These are phyloP conservation scores for Myodes glareolus DNA, from an alignment of 2,113 vertebrate species.

Conservation along the genomic window DNA sequence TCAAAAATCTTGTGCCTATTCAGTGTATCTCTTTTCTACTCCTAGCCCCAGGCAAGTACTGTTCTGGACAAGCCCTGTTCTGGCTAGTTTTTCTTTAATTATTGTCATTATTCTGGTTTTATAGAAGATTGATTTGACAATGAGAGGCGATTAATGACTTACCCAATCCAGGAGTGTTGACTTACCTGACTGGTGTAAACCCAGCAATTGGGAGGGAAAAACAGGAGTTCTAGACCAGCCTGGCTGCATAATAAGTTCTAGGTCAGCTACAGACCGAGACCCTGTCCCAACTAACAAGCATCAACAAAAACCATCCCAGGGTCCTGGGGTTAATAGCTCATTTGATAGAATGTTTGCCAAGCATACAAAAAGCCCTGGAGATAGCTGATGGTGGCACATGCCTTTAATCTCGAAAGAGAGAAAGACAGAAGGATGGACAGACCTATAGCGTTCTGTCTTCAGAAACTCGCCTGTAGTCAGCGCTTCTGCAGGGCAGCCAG, in stretches of 20 bases:
- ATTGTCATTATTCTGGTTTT: conserved; percentile 15
- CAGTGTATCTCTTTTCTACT: neutral
- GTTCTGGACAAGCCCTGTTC: neutral
- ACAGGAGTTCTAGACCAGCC: neutral
- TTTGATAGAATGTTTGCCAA: neutral
- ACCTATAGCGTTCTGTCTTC: neutral
- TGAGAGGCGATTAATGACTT: conserved; percentile 37
- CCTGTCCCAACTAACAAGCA: neutral
- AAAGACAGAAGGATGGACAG: no score
- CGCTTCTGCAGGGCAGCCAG: neutral
- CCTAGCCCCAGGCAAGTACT: neutral
- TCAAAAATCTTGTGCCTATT: neutral
- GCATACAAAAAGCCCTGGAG: neutral
- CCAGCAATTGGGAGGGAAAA: neutral
- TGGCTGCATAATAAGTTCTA: neutral
- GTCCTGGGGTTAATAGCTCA: neutral
- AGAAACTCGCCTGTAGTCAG: conserved; percentile 6
- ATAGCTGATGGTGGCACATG: neutral
- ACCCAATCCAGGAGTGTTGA: neutral
- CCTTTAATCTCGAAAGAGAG: neutral
- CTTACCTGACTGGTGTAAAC: neutral
- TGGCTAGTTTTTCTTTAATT: neutral
- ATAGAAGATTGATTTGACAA: conserved; percentile 12
- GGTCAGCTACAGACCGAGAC: neutral
- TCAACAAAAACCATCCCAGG: neutral